A percentile compares a stretch with the other conserved stretches of the same genome.
Evolutionary conservation across 2,888 invertebrate genomes (phyloP).

Genomic region (Drosophila leonis): DNA sequence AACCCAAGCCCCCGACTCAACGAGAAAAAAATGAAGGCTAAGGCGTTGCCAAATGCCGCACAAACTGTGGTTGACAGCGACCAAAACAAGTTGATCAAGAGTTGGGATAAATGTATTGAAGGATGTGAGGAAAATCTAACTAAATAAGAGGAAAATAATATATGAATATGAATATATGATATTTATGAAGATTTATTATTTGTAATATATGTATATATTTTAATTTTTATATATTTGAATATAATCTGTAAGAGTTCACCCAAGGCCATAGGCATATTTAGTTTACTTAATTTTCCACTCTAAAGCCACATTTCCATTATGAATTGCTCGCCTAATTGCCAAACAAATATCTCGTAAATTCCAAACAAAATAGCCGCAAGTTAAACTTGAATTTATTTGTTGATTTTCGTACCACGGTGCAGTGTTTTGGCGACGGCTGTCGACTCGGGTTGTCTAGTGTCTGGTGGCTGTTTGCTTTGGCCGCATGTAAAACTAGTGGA

Average conservation of each 20-base stretch:
- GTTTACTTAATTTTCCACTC: background rate
- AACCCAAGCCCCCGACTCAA: background rate
- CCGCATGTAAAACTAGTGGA: constrained; percentile 68
- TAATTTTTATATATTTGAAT: background rate
- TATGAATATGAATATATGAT: background rate
- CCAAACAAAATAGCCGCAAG: background rate
- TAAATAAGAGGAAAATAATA: background rate
- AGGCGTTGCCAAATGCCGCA: constrained; percentile 39
- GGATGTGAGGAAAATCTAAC: background rate
- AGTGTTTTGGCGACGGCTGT: constrained; percentile 5
- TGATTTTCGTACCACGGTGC: constrained; percentile 34
- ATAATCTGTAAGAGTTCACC: background rate
- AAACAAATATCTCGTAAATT: background rate
- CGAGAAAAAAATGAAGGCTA: constrained; percentile 24
- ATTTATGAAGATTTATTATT: background rate
- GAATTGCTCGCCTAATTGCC: background rate
- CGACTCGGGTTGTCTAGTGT: background rate
- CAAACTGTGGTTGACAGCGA: constrained; percentile 33
- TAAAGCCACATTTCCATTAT: background rate
- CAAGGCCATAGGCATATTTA: background rate
- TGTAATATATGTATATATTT: background rate
- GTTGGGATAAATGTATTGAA: background rate
- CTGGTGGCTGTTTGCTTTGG: constrained; percentile 32
- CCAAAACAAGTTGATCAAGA: background rate
- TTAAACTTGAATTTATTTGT: background rate